These are phyloP conservation scores for Aricia agestis DNA, from an alignment of 1,140 invertebrate species.

Conservation along the genomic window DNA sequence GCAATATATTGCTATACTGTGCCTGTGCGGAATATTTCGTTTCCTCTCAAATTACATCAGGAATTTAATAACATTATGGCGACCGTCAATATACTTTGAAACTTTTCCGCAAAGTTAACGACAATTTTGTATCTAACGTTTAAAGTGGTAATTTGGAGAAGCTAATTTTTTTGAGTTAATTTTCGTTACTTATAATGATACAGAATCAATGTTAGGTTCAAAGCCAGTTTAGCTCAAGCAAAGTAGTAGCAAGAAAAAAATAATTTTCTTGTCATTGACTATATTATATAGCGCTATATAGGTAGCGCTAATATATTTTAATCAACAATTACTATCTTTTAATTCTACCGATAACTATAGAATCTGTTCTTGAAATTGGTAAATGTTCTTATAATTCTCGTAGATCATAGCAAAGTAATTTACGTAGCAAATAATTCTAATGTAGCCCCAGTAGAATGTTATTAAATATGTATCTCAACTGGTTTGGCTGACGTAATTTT, in stretches of 20 bases:
- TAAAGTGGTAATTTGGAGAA: neutral
- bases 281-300: too few species aligned
- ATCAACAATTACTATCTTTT: too few species aligned
- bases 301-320: too few species aligned
- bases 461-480: slow-evolving; percentile 15
- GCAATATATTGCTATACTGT: too few species aligned
- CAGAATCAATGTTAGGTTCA: neutral
- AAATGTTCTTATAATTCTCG: neutral
- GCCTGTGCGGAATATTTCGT: too few species aligned
- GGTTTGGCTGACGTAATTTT: slow-evolving; percentile 69
- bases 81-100: neutral
- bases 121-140: neutral
- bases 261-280: too few species aligned
- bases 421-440: neutral
- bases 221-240: neutral
- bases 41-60: neutral
- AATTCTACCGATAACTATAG: too few species aligned
- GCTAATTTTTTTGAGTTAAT: neutral
- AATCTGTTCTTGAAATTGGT: too few species aligned
- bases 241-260: too few species aligned
- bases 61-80: neutral
- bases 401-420: neutral
- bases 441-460: neutral
- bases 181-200: neutral
- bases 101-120: neutral